Base-by-base conservation (phyloP, 2,113 vertebrate species). In the Lampris megalopsis region DNA sequence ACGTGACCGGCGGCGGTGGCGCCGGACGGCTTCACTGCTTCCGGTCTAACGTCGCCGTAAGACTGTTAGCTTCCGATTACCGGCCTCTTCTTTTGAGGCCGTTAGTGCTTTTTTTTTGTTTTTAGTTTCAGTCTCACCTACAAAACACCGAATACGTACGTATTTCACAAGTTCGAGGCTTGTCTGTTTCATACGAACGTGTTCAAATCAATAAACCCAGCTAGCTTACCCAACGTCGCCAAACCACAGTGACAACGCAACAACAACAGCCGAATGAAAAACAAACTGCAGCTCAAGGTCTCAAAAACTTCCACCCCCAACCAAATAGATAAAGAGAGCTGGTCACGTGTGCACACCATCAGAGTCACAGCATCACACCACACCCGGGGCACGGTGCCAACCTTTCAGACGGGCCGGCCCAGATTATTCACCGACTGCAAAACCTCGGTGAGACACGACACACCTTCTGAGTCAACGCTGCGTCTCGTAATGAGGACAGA, bases 311-410 rank as follows among this genome's bases (percentile, higher is more conserved):
- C 50, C 47, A 71, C 35, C 37, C 11, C 11, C 37, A 0, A 70
- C 42, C 13, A 38, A 8, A 8, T 43, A 13, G 49, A 45, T 35
- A 54, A 37, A 13, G 49, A 45, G 48, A 54, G 36, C 11, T 47
- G 36, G 13, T 50, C 50, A 47, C 52, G 24, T 13, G 38, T 40
- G 36, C 56, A 66, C 62, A 59, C 52, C 54, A 47, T 41, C 40
- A 35, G 13, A 48, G 48, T 37, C 11, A 53, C 38, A 43, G 47
- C 41, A 37, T 54, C 42, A 70, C 52, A 64, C 63, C 42, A 71
- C 59, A 37, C 60, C 45, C 43, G 10, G 45, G 56, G 72, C 35
- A 50, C 53, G 50, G 58, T 43, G n/a, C 24, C 24, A 24, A 24
- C 24, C 24, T 24, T 24, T 24, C 24, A 24, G 24, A 24, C 24